Conservation (phyloP, 2,888 invertebrate genomes). For the Pristionchus exspectatus region DNA sequence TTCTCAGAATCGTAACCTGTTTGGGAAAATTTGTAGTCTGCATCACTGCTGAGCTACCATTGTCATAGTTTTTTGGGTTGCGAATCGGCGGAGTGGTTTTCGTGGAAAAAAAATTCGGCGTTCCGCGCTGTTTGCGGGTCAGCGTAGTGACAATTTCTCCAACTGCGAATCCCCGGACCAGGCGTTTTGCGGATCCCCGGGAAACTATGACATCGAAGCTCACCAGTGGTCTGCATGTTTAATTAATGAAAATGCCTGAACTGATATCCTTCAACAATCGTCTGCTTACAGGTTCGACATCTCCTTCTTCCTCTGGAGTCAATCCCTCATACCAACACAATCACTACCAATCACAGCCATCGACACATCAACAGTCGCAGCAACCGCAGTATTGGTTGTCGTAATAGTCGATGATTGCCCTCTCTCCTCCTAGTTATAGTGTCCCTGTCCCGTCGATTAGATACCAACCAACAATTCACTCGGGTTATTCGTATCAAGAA, state of each 20-base stretch:
- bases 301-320: background rate
- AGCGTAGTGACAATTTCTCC: no score
- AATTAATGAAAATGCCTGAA: background rate
- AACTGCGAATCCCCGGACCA: no score
- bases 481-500: background rate
- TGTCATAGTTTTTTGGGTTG: no score
- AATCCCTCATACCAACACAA: conserved; percentile 10
- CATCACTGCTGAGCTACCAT: no score
- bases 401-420: background rate
- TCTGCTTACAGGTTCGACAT: background rate
- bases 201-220: no score
- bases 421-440: background rate
- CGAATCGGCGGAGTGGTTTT: no score
- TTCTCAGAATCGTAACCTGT: no score
- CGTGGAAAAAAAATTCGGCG: no score
- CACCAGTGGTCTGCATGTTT: no score
- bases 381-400: conserved; percentile 31
- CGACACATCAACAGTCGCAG: background rate
- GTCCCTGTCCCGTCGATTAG: background rate
- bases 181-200: no score
- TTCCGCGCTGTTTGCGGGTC: no score
- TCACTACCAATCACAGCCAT: background rate
- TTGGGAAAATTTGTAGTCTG: no score
- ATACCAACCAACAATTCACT: background rate
- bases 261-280: background rate